Percentiles rank a stretch among this genome's conserved stretches.
phyloP scores from a whole-genome alignment of 2,888 invertebrate genomes.

The Chrysodeixis includens region DNA sequence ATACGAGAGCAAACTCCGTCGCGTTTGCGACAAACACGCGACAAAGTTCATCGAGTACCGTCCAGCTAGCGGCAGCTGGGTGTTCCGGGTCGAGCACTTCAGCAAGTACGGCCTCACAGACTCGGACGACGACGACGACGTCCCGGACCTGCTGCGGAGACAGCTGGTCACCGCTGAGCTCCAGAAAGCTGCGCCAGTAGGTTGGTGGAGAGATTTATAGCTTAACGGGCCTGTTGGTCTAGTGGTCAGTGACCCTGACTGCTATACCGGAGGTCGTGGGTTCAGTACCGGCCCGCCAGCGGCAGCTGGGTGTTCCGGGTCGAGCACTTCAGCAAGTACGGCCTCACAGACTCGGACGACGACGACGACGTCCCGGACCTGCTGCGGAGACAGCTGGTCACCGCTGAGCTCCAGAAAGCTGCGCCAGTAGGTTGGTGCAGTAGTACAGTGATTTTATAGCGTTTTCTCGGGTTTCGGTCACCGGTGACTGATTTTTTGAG shows the following conservation, averaged over 20 bases:
- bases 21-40: constrained; percentile 95
- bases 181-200: constrained; percentile 69
- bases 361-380: constrained; percentile 90
- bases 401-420: constrained; percentile 70
- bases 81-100: constrained; percentile 98
- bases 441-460: background rate
- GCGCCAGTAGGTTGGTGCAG: constrained; percentile 29
- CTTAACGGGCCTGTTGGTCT: background rate
- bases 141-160: constrained; percentile 74
- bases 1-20: constrained; percentile 95
- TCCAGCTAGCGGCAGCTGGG: constrained; percentile 99
- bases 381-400: constrained; percentile 70
- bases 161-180: constrained; percentile 70
- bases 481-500: no score
- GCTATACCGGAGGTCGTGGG: no score
- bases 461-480: no score
- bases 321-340: constrained; percentile 98
- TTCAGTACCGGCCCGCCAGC: constrained; percentile 97
- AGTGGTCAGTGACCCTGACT: no score
- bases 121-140: constrained; percentile 94
- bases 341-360: constrained; percentile 96
- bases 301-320: constrained; percentile 99
- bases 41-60: constrained; percentile 98
- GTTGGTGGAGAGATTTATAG: constrained; percentile 36
- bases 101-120: constrained; percentile 97